phyloP scores from a whole-genome alignment of 64 coral and sea anemone species.

The Trachythela sp. region DNA sequence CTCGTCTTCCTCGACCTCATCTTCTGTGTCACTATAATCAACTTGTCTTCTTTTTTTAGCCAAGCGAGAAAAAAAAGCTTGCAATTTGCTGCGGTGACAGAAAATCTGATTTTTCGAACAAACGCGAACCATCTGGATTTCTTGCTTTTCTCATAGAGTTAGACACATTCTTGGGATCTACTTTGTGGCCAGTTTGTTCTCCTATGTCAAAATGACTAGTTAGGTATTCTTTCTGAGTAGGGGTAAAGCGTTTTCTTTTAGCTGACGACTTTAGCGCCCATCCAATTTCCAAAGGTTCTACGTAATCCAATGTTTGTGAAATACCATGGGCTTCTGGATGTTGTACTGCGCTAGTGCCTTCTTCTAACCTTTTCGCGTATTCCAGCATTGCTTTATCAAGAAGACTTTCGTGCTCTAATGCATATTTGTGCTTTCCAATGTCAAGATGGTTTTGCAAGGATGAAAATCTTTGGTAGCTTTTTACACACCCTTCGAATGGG shows the following conservation, averaged over 20 bases:
- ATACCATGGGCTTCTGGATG: background rate
- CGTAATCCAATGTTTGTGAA: background rate
- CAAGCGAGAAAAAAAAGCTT: too few species aligned
- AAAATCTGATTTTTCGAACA: too few species aligned
- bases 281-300: background rate
- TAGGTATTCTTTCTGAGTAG: too few species aligned
- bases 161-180: background rate
- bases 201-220: background rate
- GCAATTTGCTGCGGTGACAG: too few species aligned
- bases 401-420: background rate
- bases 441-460: background rate
- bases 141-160: background rate
- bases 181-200: background rate
- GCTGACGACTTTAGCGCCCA: background rate
- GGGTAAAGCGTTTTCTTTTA: background rate
- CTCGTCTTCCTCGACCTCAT: too few species aligned
- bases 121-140: too few species aligned
- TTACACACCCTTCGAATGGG: background rate
- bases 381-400: background rate
- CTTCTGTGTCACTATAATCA: too few species aligned
- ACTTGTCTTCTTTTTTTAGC: too few species aligned
- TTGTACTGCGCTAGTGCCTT: background rate
- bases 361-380: background rate
- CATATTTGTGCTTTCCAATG: slow-evolving; percentile 4
- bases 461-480: slow-evolving; percentile 24